A percentile compares a stretch with the other conserved stretches of the same genome.
These are phyloP conservation scores for Parnassius glacialis DNA, from an alignment of 2,888 invertebrate species.

Conservation along the genomic window DNA sequence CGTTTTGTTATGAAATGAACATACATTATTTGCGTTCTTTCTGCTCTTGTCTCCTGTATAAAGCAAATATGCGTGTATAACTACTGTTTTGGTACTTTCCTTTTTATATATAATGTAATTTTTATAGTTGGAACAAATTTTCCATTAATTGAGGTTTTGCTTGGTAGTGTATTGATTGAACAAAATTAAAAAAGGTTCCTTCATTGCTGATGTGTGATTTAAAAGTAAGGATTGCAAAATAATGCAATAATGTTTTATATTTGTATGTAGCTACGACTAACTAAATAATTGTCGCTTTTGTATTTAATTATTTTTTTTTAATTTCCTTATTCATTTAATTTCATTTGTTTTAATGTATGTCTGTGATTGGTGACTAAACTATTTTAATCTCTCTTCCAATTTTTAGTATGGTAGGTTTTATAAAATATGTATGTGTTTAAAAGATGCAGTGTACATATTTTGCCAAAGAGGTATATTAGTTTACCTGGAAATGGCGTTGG, in stretches of 20 bases:
- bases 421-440: background rate
- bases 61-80: background rate
- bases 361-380: background rate
- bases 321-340: background rate
- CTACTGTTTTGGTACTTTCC: background rate
- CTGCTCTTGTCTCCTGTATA: background rate
- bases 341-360: constrained; percentile 1
- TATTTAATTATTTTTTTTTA: background rate
- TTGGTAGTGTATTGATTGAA: constrained; percentile 1
- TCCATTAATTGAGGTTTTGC: background rate
- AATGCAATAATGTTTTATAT: constrained; percentile 15
- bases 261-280: constrained; percentile 8
- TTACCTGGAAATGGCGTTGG: background rate
- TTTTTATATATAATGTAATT: background rate
- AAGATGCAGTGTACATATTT: constrained; percentile 15
- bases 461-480: background rate
- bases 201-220: background rate
- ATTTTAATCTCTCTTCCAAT: background rate
- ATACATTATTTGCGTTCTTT: constrained; percentile 1
- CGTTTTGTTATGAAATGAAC: constrained; percentile 13
- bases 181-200: background rate
- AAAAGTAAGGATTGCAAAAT: constrained; percentile 3
- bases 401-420: background rate
- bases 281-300: constrained; percentile 8
- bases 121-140: background rate